Percentiles rank a stretch among this genome's conserved stretches.
Evolutionary conservation across 2,113 vertebrate genomes (phyloP).

Genomic region (Silurus glanis): DNA sequence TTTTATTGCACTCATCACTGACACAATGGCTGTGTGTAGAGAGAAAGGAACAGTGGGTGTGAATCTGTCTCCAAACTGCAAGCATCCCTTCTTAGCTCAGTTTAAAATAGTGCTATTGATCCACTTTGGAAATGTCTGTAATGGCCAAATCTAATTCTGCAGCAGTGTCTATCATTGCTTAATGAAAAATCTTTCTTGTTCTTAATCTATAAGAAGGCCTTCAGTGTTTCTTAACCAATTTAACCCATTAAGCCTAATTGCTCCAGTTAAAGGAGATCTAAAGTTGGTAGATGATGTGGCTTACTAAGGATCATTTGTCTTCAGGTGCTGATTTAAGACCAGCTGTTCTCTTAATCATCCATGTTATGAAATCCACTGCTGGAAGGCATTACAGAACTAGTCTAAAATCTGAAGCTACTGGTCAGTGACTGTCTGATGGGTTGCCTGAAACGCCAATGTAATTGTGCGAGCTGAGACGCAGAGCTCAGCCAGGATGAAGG

Average conservation of each 20-base stretch:
- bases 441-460: constrained; percentile 47
- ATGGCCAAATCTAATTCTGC: background rate
- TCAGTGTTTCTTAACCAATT: background rate
- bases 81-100: background rate
- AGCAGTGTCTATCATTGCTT: background rate
- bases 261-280: background rate
- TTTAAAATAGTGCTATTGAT: constrained; percentile 19
- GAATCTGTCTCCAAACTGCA: background rate
- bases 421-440: constrained; percentile 38
- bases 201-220: background rate
- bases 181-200: background rate
- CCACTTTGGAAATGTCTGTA: constrained; percentile 2
- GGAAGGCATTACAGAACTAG: background rate
- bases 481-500: constrained; percentile 64
- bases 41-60: constrained; percentile 27
- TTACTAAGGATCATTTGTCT: background rate
- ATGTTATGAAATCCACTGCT: background rate
- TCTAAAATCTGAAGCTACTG: constrained; percentile 18
- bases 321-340: background rate
- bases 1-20: background rate
- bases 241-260: background rate
- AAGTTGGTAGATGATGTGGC: constrained; percentile 1
- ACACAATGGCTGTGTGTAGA: background rate
- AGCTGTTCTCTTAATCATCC: constrained; percentile 1
- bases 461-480: constrained; percentile 50